Conservation (phyloP, 1,140 invertebrate species). For the Drosophila repletoides region DNA sequence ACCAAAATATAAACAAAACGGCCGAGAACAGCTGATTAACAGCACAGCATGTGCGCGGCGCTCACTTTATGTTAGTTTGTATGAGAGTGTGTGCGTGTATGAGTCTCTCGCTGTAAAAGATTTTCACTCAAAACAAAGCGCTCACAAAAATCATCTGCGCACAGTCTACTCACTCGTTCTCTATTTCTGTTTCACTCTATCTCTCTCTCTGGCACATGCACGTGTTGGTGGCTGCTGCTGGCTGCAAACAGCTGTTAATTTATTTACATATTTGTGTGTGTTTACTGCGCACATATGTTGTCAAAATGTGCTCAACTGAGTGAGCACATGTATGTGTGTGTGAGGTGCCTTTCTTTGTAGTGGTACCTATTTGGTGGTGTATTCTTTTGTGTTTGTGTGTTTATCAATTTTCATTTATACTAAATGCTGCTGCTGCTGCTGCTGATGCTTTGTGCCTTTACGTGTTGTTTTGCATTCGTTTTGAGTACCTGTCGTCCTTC, state of each 20-base stretch:
- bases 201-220: conserved; percentile 43
- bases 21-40: conserved; percentile 71
- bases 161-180: conserved; percentile 15
- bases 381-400: conserved; percentile 26
- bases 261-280: conserved; percentile 69
- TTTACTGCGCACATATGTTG: conserved; percentile 60
- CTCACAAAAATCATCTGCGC: conserved; percentile 45
- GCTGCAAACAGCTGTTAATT: conserved; percentile 71
- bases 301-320: conserved; percentile 42
- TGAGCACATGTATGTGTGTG: not conserved
- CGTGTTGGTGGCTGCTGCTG: conserved; percentile 68
- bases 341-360: not conserved
- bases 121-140: conserved; percentile 62
- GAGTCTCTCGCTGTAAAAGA: conserved; percentile 23
- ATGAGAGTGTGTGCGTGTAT: conserved; percentile 12
- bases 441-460: conserved; percentile 8
- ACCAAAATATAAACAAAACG: conserved; percentile 78
- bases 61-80: conserved; percentile 40
- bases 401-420: conserved; percentile 36
- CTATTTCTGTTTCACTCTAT: conserved; percentile 11
- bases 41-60: conserved; percentile 60
- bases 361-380: conserved; percentile 37
- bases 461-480: conserved; percentile 1
- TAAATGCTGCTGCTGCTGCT: conserved; percentile 1
- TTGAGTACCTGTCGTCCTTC: conserved; percentile 37